These are phyloP conservation scores for Microctonus brassicae DNA, from an alignment of 2,888 invertebrate genomes.

Conservation along the genomic window DNA sequence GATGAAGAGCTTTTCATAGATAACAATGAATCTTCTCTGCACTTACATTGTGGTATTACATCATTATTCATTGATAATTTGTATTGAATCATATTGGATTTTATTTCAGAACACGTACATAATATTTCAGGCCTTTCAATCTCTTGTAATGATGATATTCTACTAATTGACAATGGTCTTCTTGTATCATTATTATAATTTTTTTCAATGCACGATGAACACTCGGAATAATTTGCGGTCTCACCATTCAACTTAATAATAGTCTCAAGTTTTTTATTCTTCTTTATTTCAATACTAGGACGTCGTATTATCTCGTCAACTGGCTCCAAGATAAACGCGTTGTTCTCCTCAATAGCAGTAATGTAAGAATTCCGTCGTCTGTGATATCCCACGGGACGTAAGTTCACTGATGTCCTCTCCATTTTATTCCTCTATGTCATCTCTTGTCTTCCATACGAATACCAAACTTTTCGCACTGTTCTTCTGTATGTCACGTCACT, in stretches of 20 bases:
- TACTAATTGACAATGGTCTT: slow-evolving; percentile 49
- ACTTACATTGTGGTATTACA: slow-evolving; percentile 37
- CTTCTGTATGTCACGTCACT: neutral
- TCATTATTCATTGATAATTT: slow-evolving; percentile 7
- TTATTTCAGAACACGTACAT: slow-evolving; percentile 48
- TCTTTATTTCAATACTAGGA: slow-evolving; percentile 38
- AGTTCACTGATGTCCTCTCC: slow-evolving; percentile 32
- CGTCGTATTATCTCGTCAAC: slow-evolving; percentile 41
- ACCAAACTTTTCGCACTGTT: slow-evolving; percentile 4
- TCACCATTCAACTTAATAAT: slow-evolving; percentile 49
- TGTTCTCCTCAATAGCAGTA: slow-evolving; percentile 53
- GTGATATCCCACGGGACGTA: slow-evolving; percentile 28
- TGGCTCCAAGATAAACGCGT: slow-evolving; percentile 43
- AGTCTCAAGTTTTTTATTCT: slow-evolving; percentile 39
- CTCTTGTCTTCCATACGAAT: slow-evolving; percentile 18
- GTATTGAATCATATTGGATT: slow-evolving; percentile 33
- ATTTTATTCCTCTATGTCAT: slow-evolving; percentile 26
- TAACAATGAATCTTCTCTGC: slow-evolving; percentile 44
- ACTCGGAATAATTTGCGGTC: slow-evolving; percentile 47
- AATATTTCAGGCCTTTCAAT: slow-evolving; percentile 54
- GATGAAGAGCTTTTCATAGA: slow-evolving; percentile 47
- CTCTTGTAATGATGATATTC: slow-evolving; percentile 47
- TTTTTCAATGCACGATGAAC: slow-evolving; percentile 36
- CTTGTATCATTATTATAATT: slow-evolving; percentile 40
- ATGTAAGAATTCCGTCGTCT: slow-evolving; percentile 58